phyloP scores from a whole-genome alignment of 2,797 vertebrate species.

The Neomorphus geoffroyi region DNA sequence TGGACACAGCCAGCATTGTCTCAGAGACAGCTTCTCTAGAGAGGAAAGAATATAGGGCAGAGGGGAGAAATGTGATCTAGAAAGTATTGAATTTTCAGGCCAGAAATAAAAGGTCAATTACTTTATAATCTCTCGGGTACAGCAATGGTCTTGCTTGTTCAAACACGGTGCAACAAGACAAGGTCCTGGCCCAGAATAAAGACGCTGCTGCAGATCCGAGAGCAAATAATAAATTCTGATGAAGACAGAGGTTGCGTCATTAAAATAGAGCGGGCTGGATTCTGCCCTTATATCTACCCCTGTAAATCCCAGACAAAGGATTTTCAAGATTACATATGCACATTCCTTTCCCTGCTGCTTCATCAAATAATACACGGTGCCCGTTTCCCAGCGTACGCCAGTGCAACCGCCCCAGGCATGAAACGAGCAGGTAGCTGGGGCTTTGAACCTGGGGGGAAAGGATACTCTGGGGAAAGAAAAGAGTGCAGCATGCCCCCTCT shows the following conservation, averaged over 20 bases:
- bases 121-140: neutral
- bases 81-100: neutral
- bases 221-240: constrained; percentile 12
- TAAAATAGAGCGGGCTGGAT: neutral
- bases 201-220: neutral
- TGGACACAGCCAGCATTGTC: neutral
- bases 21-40: neutral
- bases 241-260: neutral
- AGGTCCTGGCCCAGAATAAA: neutral
- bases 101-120: constrained; percentile 12
- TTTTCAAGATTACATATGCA: neutral
- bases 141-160: neutral
- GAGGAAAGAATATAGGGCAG: neutral
- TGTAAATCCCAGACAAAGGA: neutral
- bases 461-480: neutral
- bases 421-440: neutral
- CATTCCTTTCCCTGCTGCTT: constrained; percentile 23
- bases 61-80: fast-evolving
- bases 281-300: neutral
- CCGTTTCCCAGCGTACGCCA: fast-evolving
- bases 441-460: neutral
- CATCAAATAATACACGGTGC: neutral
- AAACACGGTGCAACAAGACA: neutral
- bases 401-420: neutral
- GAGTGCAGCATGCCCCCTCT: fast-evolving